These are phyloP conservation scores for Rhinophrynus dorsalis DNA, from an alignment of 2,797 vertebrate genomes.

Conservation along the genomic window DNA sequence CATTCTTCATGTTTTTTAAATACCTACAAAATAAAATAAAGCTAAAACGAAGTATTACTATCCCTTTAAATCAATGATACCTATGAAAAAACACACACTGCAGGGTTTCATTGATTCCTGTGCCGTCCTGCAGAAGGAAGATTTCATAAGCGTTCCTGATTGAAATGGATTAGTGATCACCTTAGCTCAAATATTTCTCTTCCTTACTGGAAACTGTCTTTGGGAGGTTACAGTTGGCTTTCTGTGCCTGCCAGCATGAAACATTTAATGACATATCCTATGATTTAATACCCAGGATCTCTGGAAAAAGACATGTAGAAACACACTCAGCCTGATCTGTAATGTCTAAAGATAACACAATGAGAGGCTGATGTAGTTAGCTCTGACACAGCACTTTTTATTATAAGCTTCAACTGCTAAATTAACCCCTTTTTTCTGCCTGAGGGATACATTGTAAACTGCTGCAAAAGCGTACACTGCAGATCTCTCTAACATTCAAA, in stretches of 20 bases:
- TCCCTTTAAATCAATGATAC: no score
- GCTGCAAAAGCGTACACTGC: neutral
- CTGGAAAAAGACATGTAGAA: neutral
- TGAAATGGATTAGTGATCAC: no score
- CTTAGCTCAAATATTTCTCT: no score
- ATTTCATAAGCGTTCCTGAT: no score
- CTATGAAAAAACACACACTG: no score
- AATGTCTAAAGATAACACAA: slow-evolving; percentile 17
- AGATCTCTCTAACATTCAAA: neutral
- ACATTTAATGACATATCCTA: neutral
- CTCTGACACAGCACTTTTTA: slow-evolving; percentile 26
- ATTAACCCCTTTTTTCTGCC: neutral
- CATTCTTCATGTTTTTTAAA: no score
- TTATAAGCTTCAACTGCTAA: neutral
- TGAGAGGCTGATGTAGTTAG: neutral
- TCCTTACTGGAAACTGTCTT: no score
- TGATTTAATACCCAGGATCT: neutral
- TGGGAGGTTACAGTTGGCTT: no score
- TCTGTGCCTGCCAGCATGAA: neutral
- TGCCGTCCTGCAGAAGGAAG: no score
- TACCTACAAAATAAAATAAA: no score
- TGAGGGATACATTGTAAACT: neutral
- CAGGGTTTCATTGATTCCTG: no score
- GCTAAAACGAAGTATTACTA: no score
- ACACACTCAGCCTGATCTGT: neutral